Evolutionary conservation across 2,797 vertebrate genomes (phyloP), one percentile per base, ranked within the genome.

Genomic region (Gallinago stenura): DNA sequence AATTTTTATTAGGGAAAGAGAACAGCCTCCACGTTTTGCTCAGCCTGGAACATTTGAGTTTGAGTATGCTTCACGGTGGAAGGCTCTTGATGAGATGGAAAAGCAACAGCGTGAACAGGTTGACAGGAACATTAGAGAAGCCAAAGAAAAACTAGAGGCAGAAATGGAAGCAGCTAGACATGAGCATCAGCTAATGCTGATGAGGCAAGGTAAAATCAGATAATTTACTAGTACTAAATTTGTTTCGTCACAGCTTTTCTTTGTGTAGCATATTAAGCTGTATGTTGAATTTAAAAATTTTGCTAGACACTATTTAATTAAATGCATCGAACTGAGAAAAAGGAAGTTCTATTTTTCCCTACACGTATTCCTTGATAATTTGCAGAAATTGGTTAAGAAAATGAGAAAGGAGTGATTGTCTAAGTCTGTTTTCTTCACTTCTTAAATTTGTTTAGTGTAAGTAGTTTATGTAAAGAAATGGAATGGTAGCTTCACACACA

Each of bases 41-140:
- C 99, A 99, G 77, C 99, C 99, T 18, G 99, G 99, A 25, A 99
- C 99, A 2, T 99, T 99, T 98, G 99, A 99, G 97, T 99, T 99
- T 97, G 99, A 99, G 91, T 99, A 99, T 94, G 98, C 99, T 17
- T 99, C 99, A 72, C 99, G 99, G 81, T 99, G 99, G 99, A 99
- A 99, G 97, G 99, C 99, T 80, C 98, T 99, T 51, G 99, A 99
- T 75, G 99, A 99, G 97, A 99, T 99, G 99, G 99, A 99, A 97
- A 99, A 99, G 64, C 99, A 99, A 95, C 99, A 99, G 81, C 97
- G 98, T 35, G 99, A 99, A 20, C 99, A 99, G 97, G 99, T 99
- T 96, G 99, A 99, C 96, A 98, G 98, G 96, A 99, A 99, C 97
- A 99, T 99, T 83, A 98, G 98, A 96, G 99, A 99, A 97, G 99